Evolutionary conservation across 2,888 invertebrate species (phyloP).

Genomic region (Muscina levida): DNA sequence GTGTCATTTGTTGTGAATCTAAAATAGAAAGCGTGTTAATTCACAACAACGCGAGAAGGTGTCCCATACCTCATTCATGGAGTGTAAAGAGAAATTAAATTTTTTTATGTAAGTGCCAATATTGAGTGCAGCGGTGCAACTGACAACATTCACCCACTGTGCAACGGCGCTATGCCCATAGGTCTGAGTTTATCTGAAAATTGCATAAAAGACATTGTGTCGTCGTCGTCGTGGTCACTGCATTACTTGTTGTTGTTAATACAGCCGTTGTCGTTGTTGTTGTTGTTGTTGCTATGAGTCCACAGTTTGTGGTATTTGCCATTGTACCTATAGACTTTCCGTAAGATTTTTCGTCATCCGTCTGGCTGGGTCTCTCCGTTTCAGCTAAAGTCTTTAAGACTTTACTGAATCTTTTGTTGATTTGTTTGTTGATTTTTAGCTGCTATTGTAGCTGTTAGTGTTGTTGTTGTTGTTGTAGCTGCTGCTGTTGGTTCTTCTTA

Average conservation of each 20-base stretch:
- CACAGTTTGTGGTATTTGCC: slow-evolving; percentile 14
- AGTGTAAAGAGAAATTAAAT: no score
- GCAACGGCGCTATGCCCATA: background rate
- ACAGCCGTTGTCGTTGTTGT: slow-evolving; percentile 42
- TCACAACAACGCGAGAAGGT: no score
- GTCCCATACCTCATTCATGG: no score
- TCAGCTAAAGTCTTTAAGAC: slow-evolving; percentile 20
- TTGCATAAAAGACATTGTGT: slow-evolving; percentile 65
- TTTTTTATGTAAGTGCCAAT: no score
- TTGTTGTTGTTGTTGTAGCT: background rate
- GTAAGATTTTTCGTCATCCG: slow-evolving; percentile 64
- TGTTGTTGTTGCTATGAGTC: slow-evolving; percentile 14
- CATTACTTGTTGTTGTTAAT: slow-evolving; percentile 25
- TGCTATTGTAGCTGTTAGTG: background rate
- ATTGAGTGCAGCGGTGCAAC: no score
- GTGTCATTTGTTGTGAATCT: no score
- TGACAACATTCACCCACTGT: slow-evolving; percentile 5
- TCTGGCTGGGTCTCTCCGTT: slow-evolving; percentile 9
- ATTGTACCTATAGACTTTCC: slow-evolving; percentile 54
- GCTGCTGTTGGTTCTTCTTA: background rate
- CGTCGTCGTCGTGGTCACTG: slow-evolving; percentile 56
- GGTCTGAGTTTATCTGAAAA: slow-evolving; percentile 41
- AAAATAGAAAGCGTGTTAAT: no score
- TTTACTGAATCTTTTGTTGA: slow-evolving; percentile 21
- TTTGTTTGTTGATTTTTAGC: slow-evolving; percentile 33